Evolutionary conservation across 2,888 invertebrate genomes (phyloP).

Genomic region (Amblyteles armatorius): DNA sequence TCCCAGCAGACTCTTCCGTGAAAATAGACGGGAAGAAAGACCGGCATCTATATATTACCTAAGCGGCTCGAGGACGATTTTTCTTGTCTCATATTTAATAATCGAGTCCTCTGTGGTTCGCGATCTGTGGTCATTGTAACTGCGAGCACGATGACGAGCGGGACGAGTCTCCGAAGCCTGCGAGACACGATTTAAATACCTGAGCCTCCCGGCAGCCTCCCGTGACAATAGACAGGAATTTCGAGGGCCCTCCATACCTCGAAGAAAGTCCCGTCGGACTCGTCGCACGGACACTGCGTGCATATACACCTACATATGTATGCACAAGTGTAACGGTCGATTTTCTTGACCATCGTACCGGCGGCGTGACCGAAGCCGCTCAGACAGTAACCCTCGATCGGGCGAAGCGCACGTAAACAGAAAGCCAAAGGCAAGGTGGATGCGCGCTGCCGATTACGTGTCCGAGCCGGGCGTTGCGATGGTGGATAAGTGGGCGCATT

Average conservation of each 20-base stretch:
- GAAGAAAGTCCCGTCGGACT: slow-evolving; percentile 7
- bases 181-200: neutral
- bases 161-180: neutral
- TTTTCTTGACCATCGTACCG: neutral
- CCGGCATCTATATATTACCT: too few relatives aligned
- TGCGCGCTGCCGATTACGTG: slow-evolving; percentile 44
- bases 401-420: slow-evolving; percentile 26
- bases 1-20: too few relatives aligned
- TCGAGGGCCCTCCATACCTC: neutral
- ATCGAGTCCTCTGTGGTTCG: too few relatives aligned
- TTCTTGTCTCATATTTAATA: too few relatives aligned
- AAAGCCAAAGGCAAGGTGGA: slow-evolving; percentile 32
- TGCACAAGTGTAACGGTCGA: neutral
- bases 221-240: neutral
- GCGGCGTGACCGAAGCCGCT: neutral
- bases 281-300: neutral
- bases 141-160: neutral
- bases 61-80: too few relatives aligned
- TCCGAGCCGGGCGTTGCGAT: slow-evolving; percentile 36
- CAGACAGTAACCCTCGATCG: slow-evolving; percentile 24
- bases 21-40: too few relatives aligned
- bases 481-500: slow-evolving; percentile 58
- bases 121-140: too few relatives aligned
- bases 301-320: neutral
- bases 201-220: neutral